Percentiles rank a stretch among this genome's conserved stretches.
These are phyloP conservation scores for Pristionchus exspectatus DNA, from an alignment of 2,888 invertebrate genomes.

Conservation along the genomic window DNA sequence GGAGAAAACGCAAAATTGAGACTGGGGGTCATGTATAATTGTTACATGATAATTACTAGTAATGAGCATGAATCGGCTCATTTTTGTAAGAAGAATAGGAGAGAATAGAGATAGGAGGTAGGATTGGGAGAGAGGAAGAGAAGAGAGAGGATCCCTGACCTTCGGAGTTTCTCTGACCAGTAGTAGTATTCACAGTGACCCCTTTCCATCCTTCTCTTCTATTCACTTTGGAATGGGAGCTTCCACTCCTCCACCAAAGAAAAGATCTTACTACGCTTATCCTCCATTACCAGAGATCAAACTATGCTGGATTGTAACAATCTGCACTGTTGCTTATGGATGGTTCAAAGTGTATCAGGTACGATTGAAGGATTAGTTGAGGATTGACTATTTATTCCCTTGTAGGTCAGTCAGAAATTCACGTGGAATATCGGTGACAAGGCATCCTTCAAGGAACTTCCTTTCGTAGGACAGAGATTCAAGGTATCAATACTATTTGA, in stretches of 20 bases:
- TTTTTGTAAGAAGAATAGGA: background rate
- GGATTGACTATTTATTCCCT: background rate
- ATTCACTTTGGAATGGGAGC: constrained; percentile 4
- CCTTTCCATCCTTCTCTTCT: constrained; percentile 18
- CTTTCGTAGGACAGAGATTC: constrained; percentile 67
- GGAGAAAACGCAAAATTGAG: background rate
- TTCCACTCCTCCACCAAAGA: constrained; percentile 16
- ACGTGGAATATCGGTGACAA: constrained; percentile 64
- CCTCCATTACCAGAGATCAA: constrained; percentile 75
- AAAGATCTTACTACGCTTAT: constrained; percentile 70
- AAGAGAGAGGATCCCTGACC: constrained; percentile 20
- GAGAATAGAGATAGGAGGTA: background rate
- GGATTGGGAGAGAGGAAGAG: constrained; percentile 29
- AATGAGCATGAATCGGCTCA: constrained; percentile 2
- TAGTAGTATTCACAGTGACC: constrained; percentile 37
- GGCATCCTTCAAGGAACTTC: constrained; percentile 62
- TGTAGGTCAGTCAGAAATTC: constrained; percentile 63
- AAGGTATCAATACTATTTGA: constrained; percentile 71
- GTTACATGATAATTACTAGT: constrained; percentile 18
- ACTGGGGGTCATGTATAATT: constrained; percentile 38
- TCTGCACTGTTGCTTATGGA: constrained; percentile 69
- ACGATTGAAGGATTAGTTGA: background rate
- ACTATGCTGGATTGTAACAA: constrained; percentile 69
- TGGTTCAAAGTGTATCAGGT: constrained; percentile 52
- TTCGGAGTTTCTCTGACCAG: constrained; percentile 25